Conservation (phyloP, 2,113 vertebrate species). For the Acanthisitta chloris region DNA sequence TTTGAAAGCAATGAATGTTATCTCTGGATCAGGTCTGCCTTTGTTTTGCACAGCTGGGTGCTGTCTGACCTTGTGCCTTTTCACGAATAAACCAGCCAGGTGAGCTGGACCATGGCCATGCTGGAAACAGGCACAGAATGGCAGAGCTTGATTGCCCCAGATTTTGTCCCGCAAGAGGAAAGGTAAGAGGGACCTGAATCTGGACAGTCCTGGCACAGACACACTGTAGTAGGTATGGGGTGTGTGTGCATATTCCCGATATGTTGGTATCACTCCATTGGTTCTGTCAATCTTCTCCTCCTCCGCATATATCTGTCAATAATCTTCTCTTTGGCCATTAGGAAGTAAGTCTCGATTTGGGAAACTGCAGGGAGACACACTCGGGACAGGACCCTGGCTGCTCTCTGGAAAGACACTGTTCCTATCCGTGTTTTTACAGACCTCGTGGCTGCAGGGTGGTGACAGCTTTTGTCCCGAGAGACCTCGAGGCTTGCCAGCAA, state of each 20-base stretch:
- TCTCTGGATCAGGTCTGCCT: neutral
- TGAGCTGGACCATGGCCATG: neutral
- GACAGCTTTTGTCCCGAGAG: neutral
- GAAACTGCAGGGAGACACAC: neutral
- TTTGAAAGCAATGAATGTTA: neutral
- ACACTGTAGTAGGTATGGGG: rapidly evolving
- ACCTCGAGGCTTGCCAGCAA: neutral
- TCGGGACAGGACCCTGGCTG: neutral
- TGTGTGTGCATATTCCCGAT: neutral
- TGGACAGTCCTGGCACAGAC: neutral
- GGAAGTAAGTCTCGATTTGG: neutral
- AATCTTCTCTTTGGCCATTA: neutral
- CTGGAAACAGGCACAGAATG: neutral
- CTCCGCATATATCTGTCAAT: neutral
- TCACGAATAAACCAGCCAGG: neutral
- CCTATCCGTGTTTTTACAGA: neutral
- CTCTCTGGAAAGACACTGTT: neutral
- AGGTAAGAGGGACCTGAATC: neutral
- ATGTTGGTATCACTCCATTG: neutral
- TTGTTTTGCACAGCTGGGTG: neutral
- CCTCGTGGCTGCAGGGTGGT: neutral
- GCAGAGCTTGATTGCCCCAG: neutral
- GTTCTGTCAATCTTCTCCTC: neutral
- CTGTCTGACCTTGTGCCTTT: neutral
- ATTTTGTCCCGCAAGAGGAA: neutral